These are phyloP conservation scores for Rhagoletis pomonella DNA, from an alignment of 1,140 invertebrate genomes.

Conservation along the genomic window DNA sequence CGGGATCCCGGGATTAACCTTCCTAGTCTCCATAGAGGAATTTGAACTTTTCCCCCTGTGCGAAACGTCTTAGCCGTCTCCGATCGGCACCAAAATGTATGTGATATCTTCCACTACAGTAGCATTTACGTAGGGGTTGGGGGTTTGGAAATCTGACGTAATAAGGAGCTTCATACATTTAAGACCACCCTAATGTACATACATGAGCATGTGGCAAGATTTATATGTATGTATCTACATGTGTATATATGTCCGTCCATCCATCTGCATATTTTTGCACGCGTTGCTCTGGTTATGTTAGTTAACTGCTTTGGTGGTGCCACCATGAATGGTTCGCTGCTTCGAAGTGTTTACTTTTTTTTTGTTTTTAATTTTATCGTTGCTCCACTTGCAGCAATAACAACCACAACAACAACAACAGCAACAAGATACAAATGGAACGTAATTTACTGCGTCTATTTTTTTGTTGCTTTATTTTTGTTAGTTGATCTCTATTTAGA, in stretches of 20 bases:
- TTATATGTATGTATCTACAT: neutral
- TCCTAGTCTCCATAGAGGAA: no score
- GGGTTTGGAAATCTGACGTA: no score
- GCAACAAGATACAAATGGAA: neutral
- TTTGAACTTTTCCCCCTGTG: no score
- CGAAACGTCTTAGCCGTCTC: no score
- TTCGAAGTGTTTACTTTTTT: neutral
- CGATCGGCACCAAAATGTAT: no score
- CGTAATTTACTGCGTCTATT: neutral
- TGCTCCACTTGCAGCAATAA: constrained; percentile 20
- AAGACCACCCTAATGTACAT: no score
- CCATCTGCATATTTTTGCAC: neutral
- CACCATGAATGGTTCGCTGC: neutral
- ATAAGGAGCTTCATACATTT: no score
- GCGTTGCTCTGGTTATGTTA: neutral
- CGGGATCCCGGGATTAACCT: no score
- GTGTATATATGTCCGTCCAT: neutral
- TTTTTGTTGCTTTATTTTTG: neutral
- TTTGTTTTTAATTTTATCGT: neutral
- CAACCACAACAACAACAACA: neutral
- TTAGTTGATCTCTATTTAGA: constrained; percentile 48
- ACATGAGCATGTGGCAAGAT: neutral
- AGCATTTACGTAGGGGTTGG: no score
- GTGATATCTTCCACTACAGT: no score
- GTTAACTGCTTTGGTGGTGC: neutral